Evolutionary conservation across 2,113 vertebrate genomes (phyloP), one percentile per base, ranked within the genome.

Genomic region (Chascanopsetta lugubris): DNA sequence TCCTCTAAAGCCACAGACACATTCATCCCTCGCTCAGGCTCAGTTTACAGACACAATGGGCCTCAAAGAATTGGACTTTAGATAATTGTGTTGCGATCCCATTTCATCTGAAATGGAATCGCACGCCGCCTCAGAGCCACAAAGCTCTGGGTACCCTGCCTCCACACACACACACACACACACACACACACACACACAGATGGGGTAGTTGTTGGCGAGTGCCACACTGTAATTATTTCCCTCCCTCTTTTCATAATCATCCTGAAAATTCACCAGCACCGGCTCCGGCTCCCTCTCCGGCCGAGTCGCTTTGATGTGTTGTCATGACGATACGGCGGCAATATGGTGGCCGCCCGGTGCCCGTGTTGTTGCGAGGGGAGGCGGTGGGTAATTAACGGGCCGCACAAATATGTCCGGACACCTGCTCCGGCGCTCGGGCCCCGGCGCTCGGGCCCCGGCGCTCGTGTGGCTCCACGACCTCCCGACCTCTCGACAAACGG

Each of bases 31-130:
- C 38, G 66, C 82, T 82, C 78, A 66, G 84, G 79, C 84, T 88
- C 86, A 80, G 84, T 89, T 89, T 90, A 84, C 83, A 82, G 83
- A 88, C 89, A 91, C 90, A 91, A 92, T 88, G 85, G 89, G 72
- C 83, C 87, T 86, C 74, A 75, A 87, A 90, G 89, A 90, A 90
- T 89, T 87, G 85, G 84, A 87, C 90, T 89, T 90, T 75, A 87
- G 90, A 91, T 90, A 93, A 92, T 91, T 89, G 88, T 91, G 88
- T 91, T 89, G 86, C 88, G 87, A 84, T 90, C 87, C 91, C 85
- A 91, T 92, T 93, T 92, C 76, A 86, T 85, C 87, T 88, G 85
- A 89, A 91, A 90, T 88, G 86, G 87, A 88, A 88, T 89, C 55
- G 69, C 70, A 68, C 47, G 72, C 75, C 42, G 34, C n/a, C 59